These are phyloP conservation scores for Camponotus pennsylvanicus DNA, from an alignment of 1,140 invertebrate genomes.

Conservation along the genomic window DNA sequence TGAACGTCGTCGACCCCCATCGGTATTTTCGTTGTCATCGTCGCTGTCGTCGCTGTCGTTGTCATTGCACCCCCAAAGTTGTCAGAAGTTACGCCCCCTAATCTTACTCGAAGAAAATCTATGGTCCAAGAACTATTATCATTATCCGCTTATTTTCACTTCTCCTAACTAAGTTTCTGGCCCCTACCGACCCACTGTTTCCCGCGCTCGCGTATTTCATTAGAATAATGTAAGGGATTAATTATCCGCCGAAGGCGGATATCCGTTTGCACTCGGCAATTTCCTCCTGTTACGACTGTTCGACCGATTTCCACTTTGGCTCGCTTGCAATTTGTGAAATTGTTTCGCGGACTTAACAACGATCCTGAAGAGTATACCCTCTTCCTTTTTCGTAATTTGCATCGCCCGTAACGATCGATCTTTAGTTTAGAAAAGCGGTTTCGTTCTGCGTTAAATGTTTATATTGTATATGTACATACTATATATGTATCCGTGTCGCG, in stretches of 20 bases:
- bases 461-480: neutral
- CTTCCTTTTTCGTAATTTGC: constrained; percentile 32
- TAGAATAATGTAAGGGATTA: constrained; percentile 51
- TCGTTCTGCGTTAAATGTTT: neutral
- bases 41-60: neutral
- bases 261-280: constrained; percentile 59
- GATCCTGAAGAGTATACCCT: constrained; percentile 31
- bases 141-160: constrained; percentile 74
- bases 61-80: constrained; percentile 63
- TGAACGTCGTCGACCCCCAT: constrained; percentile 43
- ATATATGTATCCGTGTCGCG: neutral
- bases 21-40: constrained; percentile 17
- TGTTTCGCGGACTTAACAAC: constrained; percentile 43
- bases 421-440: neutral
- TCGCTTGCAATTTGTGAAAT: constrained; percentile 48
- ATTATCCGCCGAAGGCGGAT: constrained; percentile 54
- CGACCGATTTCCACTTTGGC: constrained; percentile 49
- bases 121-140: constrained; percentile 65
- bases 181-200: neutral
- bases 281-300: constrained; percentile 15
- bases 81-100: constrained; percentile 60
- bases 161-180: constrained; percentile 66
- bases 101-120: constrained; percentile 62
- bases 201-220: constrained; percentile 39
- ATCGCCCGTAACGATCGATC: constrained; percentile 29